phyloP scores from a whole-genome alignment of 1,140 invertebrate genomes.

The Achatina immaculata region DNA sequence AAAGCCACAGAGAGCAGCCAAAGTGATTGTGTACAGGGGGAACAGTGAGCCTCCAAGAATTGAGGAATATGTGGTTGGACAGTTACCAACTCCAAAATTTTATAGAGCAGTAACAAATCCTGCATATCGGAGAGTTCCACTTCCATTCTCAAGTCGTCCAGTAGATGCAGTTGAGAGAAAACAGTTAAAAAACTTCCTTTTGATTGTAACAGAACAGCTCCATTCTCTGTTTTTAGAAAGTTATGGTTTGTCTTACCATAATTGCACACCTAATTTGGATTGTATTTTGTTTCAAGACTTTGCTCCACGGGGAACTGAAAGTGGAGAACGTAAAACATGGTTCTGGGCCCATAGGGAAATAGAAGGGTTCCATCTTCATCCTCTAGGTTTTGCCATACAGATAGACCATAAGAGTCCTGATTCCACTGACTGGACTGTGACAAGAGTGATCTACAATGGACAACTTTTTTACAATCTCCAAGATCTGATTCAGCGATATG shows the following conservation, averaged over 20 bases:
- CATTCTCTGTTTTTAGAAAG: slow-evolving; percentile 57
- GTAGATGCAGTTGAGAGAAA: slow-evolving; percentile 58
- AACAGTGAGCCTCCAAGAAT: slow-evolving; percentile 54
- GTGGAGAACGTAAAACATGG: slow-evolving; percentile 58
- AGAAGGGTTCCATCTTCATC: slow-evolving; percentile 62
- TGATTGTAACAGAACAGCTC: slow-evolving; percentile 43
- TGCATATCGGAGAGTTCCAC: slow-evolving; percentile 51
- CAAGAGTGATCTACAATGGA: slow-evolving; percentile 58
- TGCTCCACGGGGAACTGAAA: slow-evolving; percentile 54
- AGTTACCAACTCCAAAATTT: slow-evolving; percentile 54
- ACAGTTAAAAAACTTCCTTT: slow-evolving; percentile 50
- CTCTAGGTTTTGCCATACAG: slow-evolving; percentile 59
- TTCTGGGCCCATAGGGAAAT: slow-evolving; percentile 59
- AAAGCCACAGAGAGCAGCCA: slow-evolving; percentile 56
- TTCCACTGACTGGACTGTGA: slow-evolving; percentile 52
- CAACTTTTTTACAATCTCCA: slow-evolving; percentile 55
- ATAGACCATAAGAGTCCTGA: slow-evolving; percentile 57
- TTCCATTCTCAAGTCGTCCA: slow-evolving; percentile 60
- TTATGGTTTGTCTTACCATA: slow-evolving; percentile 57
- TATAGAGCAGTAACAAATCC: slow-evolving; percentile 54
- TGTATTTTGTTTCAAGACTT: slow-evolving; percentile 58
- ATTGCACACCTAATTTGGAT: slow-evolving; percentile 53
- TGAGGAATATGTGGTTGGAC: slow-evolving; percentile 65
- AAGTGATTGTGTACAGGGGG: slow-evolving; percentile 61
- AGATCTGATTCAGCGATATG: slow-evolving; percentile 53